Conservation (phyloP, 2,797 vertebrate species). For the Mionectes olivaceus region DNA sequence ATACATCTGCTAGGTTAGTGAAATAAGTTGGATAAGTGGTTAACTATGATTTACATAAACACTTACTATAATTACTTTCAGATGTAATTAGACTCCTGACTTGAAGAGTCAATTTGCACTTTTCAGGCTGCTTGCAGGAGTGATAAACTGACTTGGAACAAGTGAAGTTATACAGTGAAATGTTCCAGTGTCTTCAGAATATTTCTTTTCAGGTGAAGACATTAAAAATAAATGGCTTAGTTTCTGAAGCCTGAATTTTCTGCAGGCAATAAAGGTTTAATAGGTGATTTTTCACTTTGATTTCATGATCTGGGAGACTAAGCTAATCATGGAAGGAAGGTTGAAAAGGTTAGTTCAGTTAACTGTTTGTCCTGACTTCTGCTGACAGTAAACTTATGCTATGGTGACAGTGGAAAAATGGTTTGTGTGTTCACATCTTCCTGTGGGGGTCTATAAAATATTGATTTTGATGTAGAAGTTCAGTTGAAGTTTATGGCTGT, state of each 20-base stretch:
- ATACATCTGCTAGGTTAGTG: not conserved
- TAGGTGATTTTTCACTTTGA: not conserved
- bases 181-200: not conserved
- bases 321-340: not conserved
- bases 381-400: not conserved
- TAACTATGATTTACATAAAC: not conserved
- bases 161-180: not conserved
- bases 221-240: not conserved
- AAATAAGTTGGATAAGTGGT: not conserved
- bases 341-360: not conserved
- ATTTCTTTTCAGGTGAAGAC: not conserved
- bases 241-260: slow-evolving; percentile 1
- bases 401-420: not conserved
- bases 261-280: not conserved
- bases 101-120: not conserved
- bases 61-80: not conserved
- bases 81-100: slow-evolving; percentile 1
- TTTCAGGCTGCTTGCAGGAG: not conserved
- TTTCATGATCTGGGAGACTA: not conserved
- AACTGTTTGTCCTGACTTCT: not conserved
- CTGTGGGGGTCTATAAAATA: not conserved
- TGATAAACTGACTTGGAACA: not conserved
- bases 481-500: not conserved
- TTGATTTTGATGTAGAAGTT: not conserved
- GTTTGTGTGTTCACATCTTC: not conserved